Evolutionary conservation across 2,113 vertebrate genomes (phyloP), one percentile per base, ranked within the genome.

Genomic region (Cranoglanis bouderius): DNA sequence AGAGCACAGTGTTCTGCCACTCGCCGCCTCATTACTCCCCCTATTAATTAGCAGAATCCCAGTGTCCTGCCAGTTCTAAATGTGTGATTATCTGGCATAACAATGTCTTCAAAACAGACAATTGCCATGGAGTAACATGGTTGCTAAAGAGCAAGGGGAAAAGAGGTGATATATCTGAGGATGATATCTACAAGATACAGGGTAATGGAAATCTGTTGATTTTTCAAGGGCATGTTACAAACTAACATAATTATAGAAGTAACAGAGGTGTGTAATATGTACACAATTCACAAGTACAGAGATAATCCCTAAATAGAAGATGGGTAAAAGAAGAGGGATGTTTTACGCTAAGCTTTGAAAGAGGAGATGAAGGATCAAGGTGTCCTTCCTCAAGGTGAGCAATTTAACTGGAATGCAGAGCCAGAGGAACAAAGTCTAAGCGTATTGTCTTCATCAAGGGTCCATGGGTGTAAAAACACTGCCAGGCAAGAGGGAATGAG

Each of bases 31-130:
- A 87, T 87, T 90, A 87, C 89, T 57, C 63, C 82, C 53, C 26
- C 82, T 87, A 81, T 84, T 90, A 84, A 87, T 90, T 87, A 87
- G 82, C 88, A 81, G 61, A 77, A 40, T 65, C 88, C 61, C 59
- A 67, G 59, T 77, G 74, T 85, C 83, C 82, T 88, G 82, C 82
- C 88, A 88, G 88, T 85, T 88, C 75, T 85, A 85, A 85, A 77
- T 65, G 59, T 81, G 59, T 85, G 88, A 89, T 88, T 88, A 84
- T 88, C 35, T 55, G 55, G 46, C 59, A 78, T 84, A 89, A 80
- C 63, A 38, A 81, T 85, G 88, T 51, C 83, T 80, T 85, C 59
- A 46, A 55, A 65, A 80, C 59, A 74, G 67, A 77, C 49, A 72
- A n/a, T 57, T 67, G 43, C 59, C 35, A 80, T 53, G 29, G 29